phyloP scores from a whole-genome alignment of 1,140 invertebrate species.

The Eueides isabella region DNA sequence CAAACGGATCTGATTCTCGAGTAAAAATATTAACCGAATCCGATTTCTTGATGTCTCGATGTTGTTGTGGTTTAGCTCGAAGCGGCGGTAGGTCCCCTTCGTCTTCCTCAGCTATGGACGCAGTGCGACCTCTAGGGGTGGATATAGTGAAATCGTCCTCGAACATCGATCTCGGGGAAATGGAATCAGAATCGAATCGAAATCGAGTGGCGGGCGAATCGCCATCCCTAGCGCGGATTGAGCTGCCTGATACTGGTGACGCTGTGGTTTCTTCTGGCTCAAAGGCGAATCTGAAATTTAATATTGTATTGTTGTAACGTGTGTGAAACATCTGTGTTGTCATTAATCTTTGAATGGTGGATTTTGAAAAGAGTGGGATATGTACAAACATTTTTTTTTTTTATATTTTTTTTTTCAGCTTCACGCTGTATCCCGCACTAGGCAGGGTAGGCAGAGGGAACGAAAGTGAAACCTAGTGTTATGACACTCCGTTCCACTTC shows the following conservation, averaged over 20 bases:
- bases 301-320: neutral
- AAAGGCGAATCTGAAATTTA: conserved; percentile 60
- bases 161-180: conserved; percentile 84
- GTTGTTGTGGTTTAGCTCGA: conserved; percentile 49
- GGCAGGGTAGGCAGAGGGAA: too few species aligned
- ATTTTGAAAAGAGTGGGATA: too few species aligned
- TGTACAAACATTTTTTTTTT: too few species aligned
- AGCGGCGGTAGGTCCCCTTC: conserved; percentile 66
- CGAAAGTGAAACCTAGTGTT: too few species aligned
- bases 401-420: too few species aligned
- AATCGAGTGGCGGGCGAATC: conserved; percentile 79
- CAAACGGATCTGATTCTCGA: conserved; percentile 90
- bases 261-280: conserved; percentile 65
- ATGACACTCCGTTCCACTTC: too few species aligned
- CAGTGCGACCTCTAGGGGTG: conserved; percentile 54
- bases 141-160: conserved; percentile 87
- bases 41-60: conserved; percentile 88
- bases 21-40: conserved; percentile 94
- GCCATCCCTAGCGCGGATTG: conserved; percentile 51
- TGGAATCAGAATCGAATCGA: conserved; percentile 75
- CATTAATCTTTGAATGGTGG: too few species aligned
- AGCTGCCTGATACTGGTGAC: conserved; percentile 63
- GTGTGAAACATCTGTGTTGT: too few species aligned
- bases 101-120: conserved; percentile 76
- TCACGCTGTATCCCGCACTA: too few species aligned